Conservation (phyloP, 2,888 invertebrate species). For the Yponomeuta plumbellus region DNA sequence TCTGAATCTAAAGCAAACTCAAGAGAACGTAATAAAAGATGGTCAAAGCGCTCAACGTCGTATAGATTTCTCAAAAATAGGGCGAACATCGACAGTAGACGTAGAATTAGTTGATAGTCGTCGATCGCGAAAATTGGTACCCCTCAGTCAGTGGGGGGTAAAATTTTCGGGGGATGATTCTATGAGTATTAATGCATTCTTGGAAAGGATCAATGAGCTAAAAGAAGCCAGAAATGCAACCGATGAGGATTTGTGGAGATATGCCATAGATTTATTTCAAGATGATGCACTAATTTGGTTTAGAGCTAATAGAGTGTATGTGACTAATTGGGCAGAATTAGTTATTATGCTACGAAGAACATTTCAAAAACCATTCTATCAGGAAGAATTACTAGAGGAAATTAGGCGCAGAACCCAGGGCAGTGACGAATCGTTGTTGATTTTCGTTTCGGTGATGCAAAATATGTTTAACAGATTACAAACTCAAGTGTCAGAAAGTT, state of each 20-base stretch:
- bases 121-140: constrained; percentile 14
- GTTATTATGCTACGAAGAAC: not conserved
- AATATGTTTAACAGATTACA: constrained; percentile 18
- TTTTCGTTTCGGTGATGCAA: constrained; percentile 16
- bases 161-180: constrained; percentile 9
- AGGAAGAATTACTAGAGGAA: constrained; percentile 16
- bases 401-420: constrained; percentile 14
- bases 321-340: constrained; percentile 8
- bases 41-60: too few species aligned
- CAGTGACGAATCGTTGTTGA: constrained; percentile 10
- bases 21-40: too few species aligned
- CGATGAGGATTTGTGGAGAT: too few species aligned
- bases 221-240: too few species aligned
- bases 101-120: too few species aligned
- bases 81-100: too few species aligned
- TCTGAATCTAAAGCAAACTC: too few species aligned
- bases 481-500: not conserved
- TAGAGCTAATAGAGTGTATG: constrained; percentile 7
- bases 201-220: constrained; percentile 13
- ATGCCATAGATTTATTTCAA: too few species aligned
- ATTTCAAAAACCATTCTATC: constrained; percentile 14
- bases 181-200: constrained; percentile 13
- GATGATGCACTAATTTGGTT: too few species aligned
- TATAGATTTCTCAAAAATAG: too few species aligned
- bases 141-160: constrained; percentile 15